Conservation (phyloP, 2,113 vertebrate genomes). For the Hippopotamus amphibius region DNA sequence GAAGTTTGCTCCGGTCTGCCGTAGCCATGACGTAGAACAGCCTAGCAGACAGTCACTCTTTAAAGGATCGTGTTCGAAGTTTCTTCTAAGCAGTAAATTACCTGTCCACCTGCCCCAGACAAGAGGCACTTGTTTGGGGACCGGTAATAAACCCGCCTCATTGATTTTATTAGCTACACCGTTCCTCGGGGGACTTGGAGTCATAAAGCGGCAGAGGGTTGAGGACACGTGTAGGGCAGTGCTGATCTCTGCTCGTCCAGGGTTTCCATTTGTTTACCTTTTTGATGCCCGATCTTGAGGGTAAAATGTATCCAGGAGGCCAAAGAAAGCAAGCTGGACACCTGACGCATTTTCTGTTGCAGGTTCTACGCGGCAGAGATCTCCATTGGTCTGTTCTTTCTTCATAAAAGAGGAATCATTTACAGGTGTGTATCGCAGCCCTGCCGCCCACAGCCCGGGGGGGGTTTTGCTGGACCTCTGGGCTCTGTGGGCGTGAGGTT, state of each 20-base stretch:
- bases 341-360: constrained; percentile 60
- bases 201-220: neutral
- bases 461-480: neutral
- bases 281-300: neutral
- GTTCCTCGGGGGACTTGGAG: neutral
- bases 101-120: neutral
- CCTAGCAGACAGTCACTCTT: neutral
- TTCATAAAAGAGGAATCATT: constrained; percentile 93
- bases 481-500: neutral
- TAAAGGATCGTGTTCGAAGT: neutral
- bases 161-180: neutral
- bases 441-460: accelerated
- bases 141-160: neutral
- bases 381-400: constrained; percentile 90
- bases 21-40: neutral
- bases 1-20: neutral
- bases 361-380: constrained; percentile 93
- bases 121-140: neutral
- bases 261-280: neutral
- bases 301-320: neutral
- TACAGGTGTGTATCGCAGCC: constrained; percentile 91
- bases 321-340: neutral
- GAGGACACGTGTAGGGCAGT: accelerated
- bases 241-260: neutral
- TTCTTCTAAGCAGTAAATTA: neutral